Percentiles rank a stretch among this genome's conserved stretches.
Evolutionary conservation across 2,797 vertebrate genomes (phyloP).

Genomic region (Mormyrops boulengeri): DNA sequence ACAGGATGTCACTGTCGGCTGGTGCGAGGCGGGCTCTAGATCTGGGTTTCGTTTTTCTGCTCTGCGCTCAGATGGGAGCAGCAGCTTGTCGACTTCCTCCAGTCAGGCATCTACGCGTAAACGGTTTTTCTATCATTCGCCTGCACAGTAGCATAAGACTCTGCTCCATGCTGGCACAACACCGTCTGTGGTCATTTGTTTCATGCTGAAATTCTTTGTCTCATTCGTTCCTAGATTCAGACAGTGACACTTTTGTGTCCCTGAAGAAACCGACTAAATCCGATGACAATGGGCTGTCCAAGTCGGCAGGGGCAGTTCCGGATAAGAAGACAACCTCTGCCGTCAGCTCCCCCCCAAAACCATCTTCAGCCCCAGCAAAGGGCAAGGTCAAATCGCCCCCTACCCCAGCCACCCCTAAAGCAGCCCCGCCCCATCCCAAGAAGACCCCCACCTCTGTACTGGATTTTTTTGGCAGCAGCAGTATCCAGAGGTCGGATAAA

Average conservation of each 20-base stretch:
- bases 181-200: background rate
- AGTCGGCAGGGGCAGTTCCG: slow-evolving; percentile 22
- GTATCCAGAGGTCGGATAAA: slow-evolving; percentile 78
- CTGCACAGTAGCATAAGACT: background rate
- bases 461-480: slow-evolving; percentile 77
- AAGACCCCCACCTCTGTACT: slow-evolving; percentile 71
- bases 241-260: slow-evolving; percentile 70
- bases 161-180: background rate
- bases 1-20: background rate
- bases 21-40: background rate
- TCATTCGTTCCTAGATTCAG: slow-evolving; percentile 71
- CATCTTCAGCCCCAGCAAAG: slow-evolving; percentile 46
- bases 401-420: slow-evolving; percentile 57
- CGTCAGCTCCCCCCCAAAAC: slow-evolving; percentile 52
- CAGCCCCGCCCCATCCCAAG: slow-evolving; percentile 58
- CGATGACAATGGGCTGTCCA: slow-evolving; percentile 63
- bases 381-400: slow-evolving; percentile 45
- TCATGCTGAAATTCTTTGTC: background rate
- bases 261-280: slow-evolving; percentile 63
- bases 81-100: background rate
- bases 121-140: background rate
- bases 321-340: slow-evolving; percentile 26
- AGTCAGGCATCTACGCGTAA: background rate
- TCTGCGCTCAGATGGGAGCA: background rate
- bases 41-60: background rate